These are phyloP conservation scores for Lophotis ruficrista DNA, from an alignment of 2,113 vertebrate species.

Conservation along the genomic window DNA sequence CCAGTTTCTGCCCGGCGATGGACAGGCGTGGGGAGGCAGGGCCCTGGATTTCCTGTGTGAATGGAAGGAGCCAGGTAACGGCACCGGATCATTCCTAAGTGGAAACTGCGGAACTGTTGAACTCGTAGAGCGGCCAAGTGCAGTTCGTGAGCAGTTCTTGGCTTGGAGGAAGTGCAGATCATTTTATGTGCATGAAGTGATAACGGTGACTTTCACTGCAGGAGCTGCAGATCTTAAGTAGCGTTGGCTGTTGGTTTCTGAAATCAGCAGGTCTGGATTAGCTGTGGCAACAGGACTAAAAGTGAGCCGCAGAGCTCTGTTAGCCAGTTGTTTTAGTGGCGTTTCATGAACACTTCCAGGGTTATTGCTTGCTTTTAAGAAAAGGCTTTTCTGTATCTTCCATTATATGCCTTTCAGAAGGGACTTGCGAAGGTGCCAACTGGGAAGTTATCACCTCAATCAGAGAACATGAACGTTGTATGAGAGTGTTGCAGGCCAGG, in stretches of 20 bases:
- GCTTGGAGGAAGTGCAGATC: background rate
- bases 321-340: background rate
- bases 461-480: background rate
- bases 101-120: background rate
- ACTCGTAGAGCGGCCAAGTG: too few species aligned
- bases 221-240: background rate
- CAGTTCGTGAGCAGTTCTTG: background rate
- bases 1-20: background rate
- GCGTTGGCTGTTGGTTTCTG: background rate
- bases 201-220: background rate
- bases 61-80: background rate
- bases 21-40: background rate
- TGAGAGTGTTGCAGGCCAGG: background rate
- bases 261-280: background rate
- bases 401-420: too few species aligned
- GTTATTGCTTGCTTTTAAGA: too few species aligned
- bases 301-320: background rate
- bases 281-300: background rate
- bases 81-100: background rate
- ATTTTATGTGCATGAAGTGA: background rate
- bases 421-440: too few species aligned
- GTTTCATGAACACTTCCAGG: too few species aligned
- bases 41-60: background rate
- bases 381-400: too few species aligned
- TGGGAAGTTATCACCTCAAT: background rate